Evolutionary conservation across 2,888 invertebrate genomes (phyloP).

Genomic region (Eurytoma californica): DNA sequence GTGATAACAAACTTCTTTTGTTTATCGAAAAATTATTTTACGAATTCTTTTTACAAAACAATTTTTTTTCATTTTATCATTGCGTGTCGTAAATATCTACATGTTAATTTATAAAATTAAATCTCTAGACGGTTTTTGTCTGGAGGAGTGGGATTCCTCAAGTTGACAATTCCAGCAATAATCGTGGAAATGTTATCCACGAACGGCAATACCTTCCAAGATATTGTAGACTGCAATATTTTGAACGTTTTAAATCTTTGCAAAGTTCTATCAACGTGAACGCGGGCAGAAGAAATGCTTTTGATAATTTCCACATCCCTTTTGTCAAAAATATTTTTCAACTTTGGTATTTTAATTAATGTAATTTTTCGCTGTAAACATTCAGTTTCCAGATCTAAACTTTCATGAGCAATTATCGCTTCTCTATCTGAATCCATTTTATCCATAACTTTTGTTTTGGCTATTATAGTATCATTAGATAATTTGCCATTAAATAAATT

Average conservation of each 20-base stretch:
- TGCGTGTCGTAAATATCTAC: not conserved
- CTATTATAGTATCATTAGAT: conserved; percentile 22
- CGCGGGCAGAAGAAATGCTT: conserved; percentile 41
- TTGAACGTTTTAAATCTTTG: conserved; percentile 50
- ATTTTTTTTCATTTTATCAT: conserved; percentile 1
- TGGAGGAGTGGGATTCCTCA: conserved; percentile 36
- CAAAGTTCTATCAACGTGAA: conserved; percentile 44
- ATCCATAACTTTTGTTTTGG: conserved; percentile 33
- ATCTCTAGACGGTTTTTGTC: conserved; percentile 24
- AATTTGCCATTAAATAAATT: conserved; percentile 10
- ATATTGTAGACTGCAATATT: conserved; percentile 44
- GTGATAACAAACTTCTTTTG: too few relatives aligned
- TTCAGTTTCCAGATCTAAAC: conserved; percentile 40
- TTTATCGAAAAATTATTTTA: not conserved
- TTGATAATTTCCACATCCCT: conserved; percentile 48
- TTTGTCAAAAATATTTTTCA: conserved; percentile 14
- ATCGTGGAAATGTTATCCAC: conserved; percentile 45
- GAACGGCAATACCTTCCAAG: conserved; percentile 46
- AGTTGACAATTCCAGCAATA: conserved; percentile 47
- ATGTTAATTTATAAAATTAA: not conserved
- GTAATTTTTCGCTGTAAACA: conserved; percentile 36
- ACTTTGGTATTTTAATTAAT: conserved; percentile 39
- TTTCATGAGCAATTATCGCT: conserved; percentile 48
- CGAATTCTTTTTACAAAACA: not conserved
- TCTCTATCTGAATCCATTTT: conserved; percentile 38